phyloP scores from a whole-genome alignment of 2,797 vertebrate genomes.

The Thalassophryne amazonica region DNA sequence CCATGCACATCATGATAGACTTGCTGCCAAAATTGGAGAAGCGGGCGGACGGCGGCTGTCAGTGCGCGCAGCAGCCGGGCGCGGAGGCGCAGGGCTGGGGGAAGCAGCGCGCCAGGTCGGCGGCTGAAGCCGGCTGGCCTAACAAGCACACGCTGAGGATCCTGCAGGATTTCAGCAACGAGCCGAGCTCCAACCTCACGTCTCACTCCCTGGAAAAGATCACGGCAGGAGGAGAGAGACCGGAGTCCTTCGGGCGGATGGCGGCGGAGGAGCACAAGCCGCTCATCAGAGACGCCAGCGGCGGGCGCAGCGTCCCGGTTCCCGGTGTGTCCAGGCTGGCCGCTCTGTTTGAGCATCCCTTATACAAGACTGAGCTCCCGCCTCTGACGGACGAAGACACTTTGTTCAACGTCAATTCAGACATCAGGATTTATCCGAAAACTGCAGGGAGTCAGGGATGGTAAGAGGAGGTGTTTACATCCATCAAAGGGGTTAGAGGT shows the following conservation, averaged over 20 bases:
- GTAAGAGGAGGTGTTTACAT: constrained; percentile 75
- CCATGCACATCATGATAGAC: constrained; percentile 95
- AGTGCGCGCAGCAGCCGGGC: constrained; percentile 81
- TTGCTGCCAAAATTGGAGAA: constrained; percentile 90
- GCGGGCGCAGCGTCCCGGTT: constrained; percentile 30
- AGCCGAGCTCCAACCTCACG: constrained; percentile 88
- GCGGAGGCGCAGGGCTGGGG: constrained; percentile 79
- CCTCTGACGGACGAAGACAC: constrained; percentile 85
- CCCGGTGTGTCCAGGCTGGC: constrained; percentile 71
- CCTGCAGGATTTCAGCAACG: constrained; percentile 94
- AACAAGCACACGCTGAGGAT: constrained; percentile 92
- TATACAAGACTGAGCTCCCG: constrained; percentile 81
- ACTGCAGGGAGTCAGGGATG: constrained; percentile 84
- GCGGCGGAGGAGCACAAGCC: constrained; percentile 67
- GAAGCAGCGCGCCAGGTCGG: constrained; percentile 69
- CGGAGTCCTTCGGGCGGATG: constrained; percentile 41
- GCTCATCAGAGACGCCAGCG: constrained; percentile 63
- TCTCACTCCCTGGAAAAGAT: constrained; percentile 86
- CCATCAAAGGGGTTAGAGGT: constrained; percentile 5
- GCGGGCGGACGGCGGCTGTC: constrained; percentile 81
- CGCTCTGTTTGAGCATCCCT: constrained; percentile 84
- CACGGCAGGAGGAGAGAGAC: constrained; percentile 56
- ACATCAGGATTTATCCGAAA: constrained; percentile 89
- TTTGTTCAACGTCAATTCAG: constrained; percentile 91
- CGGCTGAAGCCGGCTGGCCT: constrained; percentile 84